These are phyloP conservation scores for Panurus biarmicus DNA, from an alignment of 2,113 vertebrate species.

Conservation along the genomic window DNA sequence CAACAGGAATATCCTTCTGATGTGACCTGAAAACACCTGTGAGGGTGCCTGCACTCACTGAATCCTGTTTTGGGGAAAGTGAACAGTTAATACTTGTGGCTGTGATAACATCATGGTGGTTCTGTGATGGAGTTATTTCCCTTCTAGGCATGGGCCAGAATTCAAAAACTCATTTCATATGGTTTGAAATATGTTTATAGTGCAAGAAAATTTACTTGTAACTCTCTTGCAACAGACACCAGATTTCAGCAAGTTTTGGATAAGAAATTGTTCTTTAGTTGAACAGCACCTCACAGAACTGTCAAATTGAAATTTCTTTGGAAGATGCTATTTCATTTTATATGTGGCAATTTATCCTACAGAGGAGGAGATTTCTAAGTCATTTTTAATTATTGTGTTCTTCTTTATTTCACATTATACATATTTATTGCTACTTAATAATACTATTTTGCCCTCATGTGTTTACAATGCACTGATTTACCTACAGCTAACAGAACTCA, in stretches of 20 bases:
- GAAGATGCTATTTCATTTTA: not conserved
- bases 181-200: not conserved
- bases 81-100: not conserved
- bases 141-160: not conserved
- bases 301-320: not conserved
- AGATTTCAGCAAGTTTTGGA: not conserved
- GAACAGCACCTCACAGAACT: not conserved
- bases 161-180: not conserved
- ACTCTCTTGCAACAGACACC: not conserved
- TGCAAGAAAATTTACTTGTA: not conserved
- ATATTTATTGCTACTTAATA: not conserved
- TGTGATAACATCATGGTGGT: accelerated
- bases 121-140: not conserved
- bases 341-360: not conserved
- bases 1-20: not conserved
- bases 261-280: not conserved
- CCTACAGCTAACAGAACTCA: not conserved
- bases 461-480: not conserved
- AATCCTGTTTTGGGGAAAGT: not conserved
- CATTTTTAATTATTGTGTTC: not conserved
- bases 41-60: not conserved
- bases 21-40: not conserved
- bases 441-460: not conserved
- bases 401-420: not conserved
- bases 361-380: not conserved